Percentiles rank a stretch among this genome's conserved stretches.
Conservation (phyloP, 2,113 vertebrate genomes). For the Neomonachus schauinslandi region DNA sequence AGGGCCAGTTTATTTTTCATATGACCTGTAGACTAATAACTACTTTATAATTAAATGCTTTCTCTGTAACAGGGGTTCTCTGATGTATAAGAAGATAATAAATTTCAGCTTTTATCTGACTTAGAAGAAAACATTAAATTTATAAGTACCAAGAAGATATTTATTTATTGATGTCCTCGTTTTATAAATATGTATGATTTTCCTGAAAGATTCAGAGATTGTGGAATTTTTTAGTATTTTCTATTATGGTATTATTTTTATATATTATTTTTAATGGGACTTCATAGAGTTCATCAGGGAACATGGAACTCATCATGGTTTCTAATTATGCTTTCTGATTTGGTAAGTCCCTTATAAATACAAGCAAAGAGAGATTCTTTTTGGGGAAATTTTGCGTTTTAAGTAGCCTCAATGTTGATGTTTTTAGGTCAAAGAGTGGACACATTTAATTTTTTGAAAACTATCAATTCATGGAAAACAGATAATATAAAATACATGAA, state of each 20-base stretch:
- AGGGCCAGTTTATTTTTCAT: conserved; percentile 18
- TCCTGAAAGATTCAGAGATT: background rate
- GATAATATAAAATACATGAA: background rate
- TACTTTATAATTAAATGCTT: conserved; percentile 16
- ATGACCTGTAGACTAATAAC: background rate
- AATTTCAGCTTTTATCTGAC: background rate
- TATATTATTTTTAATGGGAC: background rate
- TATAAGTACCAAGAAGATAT: background rate
- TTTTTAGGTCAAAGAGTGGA: conserved; percentile 14
- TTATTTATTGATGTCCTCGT: background rate
- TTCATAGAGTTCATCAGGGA: background rate
- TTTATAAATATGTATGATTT: conserved; percentile 32
- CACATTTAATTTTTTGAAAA: conserved; percentile 1
- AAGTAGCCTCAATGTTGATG: background rate
- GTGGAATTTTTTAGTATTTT: background rate
- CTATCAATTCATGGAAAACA: conserved; percentile 8
- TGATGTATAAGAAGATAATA: conserved; percentile 17
- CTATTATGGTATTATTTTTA: background rate
- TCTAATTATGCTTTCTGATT: conserved; percentile 31
- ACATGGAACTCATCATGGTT: background rate
- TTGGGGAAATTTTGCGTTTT: conserved; percentile 33
- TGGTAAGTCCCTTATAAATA: background rate
- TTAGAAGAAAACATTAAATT: background rate
- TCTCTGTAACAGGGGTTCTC: background rate
- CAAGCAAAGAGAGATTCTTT: background rate